Evolutionary conservation across 2,113 vertebrate species (phyloP).

Genomic region (Helogale parvula): DNA sequence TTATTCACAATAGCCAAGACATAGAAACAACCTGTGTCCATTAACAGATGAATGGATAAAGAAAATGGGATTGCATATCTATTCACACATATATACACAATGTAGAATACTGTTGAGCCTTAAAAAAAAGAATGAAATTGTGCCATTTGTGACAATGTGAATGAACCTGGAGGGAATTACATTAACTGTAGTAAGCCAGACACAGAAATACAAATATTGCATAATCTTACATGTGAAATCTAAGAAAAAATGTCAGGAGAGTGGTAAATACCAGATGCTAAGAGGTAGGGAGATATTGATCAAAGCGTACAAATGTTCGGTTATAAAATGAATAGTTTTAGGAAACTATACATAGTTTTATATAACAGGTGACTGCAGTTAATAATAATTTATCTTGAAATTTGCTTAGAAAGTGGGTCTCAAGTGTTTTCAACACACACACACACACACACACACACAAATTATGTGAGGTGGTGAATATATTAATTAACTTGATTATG

Average conservation of each 20-base stretch:
- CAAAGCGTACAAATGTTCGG: not conserved
- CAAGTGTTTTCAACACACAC: not conserved
- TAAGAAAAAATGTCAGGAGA: not conserved
- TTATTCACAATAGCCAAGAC: not conserved
- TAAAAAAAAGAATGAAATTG: not conserved
- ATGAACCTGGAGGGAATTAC: not conserved
- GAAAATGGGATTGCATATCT: not conserved
- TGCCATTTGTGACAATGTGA: not conserved
- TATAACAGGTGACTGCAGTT: not conserved
- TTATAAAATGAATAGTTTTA: not conserved
- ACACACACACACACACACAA: not conserved
- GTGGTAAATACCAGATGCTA: not conserved
- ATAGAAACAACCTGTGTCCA: not conserved
- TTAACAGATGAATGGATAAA: not conserved
- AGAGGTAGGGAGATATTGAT: not conserved
- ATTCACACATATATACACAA: not conserved
- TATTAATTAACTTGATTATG: not conserved
- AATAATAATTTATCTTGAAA: not conserved
- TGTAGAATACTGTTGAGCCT: not conserved
- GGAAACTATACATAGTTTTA: not conserved
- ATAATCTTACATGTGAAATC: not conserved
- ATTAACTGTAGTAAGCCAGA: not conserved
- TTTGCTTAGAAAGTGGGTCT: not conserved
- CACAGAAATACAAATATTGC: not conserved
- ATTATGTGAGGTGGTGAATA: not conserved